Base-by-base conservation (phyloP, 2,113 vertebrate genomes). In the Uria aalge region DNA sequence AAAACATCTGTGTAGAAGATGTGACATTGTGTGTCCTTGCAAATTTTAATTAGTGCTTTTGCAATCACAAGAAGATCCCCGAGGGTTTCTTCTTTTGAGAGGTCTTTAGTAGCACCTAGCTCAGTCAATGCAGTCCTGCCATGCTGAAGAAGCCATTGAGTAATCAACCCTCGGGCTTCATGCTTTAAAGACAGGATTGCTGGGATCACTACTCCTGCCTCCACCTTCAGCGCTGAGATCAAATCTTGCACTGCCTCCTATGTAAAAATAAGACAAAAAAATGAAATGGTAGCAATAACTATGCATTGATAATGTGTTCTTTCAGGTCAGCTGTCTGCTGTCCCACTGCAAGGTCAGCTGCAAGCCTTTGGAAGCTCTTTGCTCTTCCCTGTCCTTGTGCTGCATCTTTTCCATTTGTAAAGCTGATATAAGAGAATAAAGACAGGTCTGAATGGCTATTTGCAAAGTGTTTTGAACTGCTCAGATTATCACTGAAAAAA, bases 201-300 rank as follows among this genome's bases (percentile, higher is more conserved):
- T 66, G 97, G 96, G 90, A 98, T 97, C 47, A 98, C 98, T 2
- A 92, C 84, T 40, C 91, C 96, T 6, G 98, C 75, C 90, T 98
- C 97, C 40, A 98, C 96, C 94, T 97, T 97, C 94, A 99, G 98
- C 0, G 99, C 99, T 0, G 96, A 97, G 83, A 98, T 23, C 56
- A 99, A 90, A 85, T 99, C 99, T 15, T 97, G 96, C n/a, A 98
- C 98, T 34, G 99, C 99, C 93, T 99, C 99, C 99, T 99, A 34
- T 16, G 68, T 32, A 81, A 69, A 84, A 94, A 87, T 4, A 80
- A 30, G 81, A 40, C 11, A 52, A 34, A 75, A 90, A 66, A 52
- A 53, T n/a, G 41, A 68, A 78, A 64, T 23, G 21, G 26, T 29
- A 72, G 56, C 34, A 68, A 18, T 23, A 90, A 48, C 21, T 50